Conservation (phyloP, 1,140 invertebrate species). For the Pogonus chalceus region DNA sequence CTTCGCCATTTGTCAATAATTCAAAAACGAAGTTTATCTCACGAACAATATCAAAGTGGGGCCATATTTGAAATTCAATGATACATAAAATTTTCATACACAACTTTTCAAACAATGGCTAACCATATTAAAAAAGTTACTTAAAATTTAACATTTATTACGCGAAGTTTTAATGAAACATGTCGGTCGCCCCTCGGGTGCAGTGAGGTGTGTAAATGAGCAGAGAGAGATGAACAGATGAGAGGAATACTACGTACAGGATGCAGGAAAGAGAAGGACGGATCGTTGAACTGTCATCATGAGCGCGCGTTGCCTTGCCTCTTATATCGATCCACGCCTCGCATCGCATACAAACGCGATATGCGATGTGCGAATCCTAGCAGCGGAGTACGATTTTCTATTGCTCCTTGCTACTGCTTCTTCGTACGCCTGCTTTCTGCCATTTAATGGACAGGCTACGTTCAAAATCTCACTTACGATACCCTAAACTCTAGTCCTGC, state of each 20-base stretch:
- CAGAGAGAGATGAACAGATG: background rate
- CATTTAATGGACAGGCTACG: too few relatives aligned
- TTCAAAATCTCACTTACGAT: too few relatives aligned
- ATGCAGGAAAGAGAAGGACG: background rate
- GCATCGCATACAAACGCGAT: too few relatives aligned
- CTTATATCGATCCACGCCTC: background rate
- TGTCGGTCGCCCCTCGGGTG: background rate
- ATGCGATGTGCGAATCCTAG: too few relatives aligned
- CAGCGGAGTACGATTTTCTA: too few relatives aligned
- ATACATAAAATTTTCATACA: background rate
- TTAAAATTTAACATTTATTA: conserved; percentile 6
- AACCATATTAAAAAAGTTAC: conserved; percentile 7
- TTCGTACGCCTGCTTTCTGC: too few relatives aligned
- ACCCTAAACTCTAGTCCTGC: too few relatives aligned
- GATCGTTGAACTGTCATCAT: conserved; percentile 7
- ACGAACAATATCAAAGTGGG: too few relatives aligned
- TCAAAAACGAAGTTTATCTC: too few relatives aligned
- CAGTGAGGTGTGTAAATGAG: background rate
- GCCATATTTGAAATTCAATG: too few relatives aligned
- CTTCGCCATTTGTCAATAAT: too few relatives aligned
- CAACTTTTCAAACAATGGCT: background rate
- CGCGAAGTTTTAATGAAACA: conserved; percentile 2
- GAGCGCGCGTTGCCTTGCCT: background rate
- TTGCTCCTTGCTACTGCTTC: too few relatives aligned
- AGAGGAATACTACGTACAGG: background rate